Percentiles rank a stretch among this genome's conserved stretches.
Evolutionary conservation across 2,797 vertebrate species (phyloP).

Genomic region (Acomys russatus): DNA sequence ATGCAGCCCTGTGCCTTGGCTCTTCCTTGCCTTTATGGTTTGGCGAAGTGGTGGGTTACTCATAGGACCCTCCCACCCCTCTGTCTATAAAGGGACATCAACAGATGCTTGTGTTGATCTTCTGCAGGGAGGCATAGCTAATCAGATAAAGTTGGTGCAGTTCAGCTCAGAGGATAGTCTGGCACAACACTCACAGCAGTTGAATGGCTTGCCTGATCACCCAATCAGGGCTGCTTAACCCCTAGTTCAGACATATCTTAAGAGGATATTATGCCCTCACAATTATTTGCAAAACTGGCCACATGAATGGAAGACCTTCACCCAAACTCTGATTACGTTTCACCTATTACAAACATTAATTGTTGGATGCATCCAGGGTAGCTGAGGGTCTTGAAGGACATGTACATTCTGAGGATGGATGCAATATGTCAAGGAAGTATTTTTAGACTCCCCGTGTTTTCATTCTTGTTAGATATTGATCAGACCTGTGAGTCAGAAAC

Average conservation of each 20-base stretch:
- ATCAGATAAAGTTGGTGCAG: neutral
- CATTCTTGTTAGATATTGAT: slow-evolving; percentile 46
- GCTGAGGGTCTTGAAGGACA: slow-evolving; percentile 9
- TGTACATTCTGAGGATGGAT: slow-evolving; percentile 15
- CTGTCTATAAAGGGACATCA: neutral
- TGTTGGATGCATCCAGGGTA: neutral
- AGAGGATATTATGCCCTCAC: neutral
- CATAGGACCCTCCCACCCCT: neutral
- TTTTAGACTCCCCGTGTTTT: slow-evolving; percentile 64
- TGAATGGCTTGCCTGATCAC: neutral
- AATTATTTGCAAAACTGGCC: slow-evolving; percentile 38
- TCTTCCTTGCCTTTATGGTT: neutral
- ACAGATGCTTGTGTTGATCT: neutral
- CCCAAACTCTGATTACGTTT: neutral
- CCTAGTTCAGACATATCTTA: neutral
- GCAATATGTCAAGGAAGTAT: slow-evolving; percentile 15
- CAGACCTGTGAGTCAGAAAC: slow-evolving; percentile 8
- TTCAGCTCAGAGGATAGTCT: neutral
- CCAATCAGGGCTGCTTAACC: neutral
- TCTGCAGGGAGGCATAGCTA: neutral
- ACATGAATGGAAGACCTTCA: slow-evolving; percentile 13
- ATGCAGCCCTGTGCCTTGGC: neutral
- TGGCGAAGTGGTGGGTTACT: neutral
- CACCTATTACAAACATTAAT: neutral
- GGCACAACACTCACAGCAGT: neutral